Base-by-base conservation (phyloP, 1,140 invertebrate species). In the Muscidifurax raptorellus region DNA sequence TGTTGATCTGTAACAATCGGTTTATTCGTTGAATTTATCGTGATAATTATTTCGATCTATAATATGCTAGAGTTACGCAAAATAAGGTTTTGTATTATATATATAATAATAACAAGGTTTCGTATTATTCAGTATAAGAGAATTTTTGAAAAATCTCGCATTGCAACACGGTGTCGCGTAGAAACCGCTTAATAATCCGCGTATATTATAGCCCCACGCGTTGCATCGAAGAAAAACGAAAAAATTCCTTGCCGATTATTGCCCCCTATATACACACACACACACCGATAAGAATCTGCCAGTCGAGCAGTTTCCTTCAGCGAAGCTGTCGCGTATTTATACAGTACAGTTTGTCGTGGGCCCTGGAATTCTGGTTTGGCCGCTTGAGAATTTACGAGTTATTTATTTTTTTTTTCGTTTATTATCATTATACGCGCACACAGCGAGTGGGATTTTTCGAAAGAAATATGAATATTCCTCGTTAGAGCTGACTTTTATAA, bases 1-100 rank as follows among this genome's bases (percentile, higher is more conserved):
- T 97, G 91, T 97, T 98, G 85, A 98, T 97, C 98, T 99, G 94
- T 30, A 95, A 95, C 80, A 86, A 80, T n/a, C n/a, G n/a, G n/a
- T n/a, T n/a, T n/a, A n/a, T n/a, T n/a, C n/a, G n/a, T n/a, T n/a
- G n/a, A n/a, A n/a, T n/a, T n/a, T n/a, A n/a, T n/a, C n/a, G n/a
- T n/a, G n/a, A n/a, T n/a, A n/a, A n/a, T n/a, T n/a, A n/a, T n/a
- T n/a, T n/a, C n/a, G n/a, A n/a, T n/a, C n/a, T n/a, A n/a, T n/a
- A n/a, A n/a, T n/a, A n/a, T n/a, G n/a, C n/a, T n/a, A n/a, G n/a
- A n/a, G n/a, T n/a, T n/a, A n/a, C n/a, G n/a, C n/a, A n/a, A n/a
- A n/a, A n/a, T n/a, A n/a, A n/a, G n/a, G n/a, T n/a, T n/a, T n/a
- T n/a, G n/a, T n/a, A n/a, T n/a, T n/a, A n/a, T n/a, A n/a, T n/a